These are phyloP conservation scores for Thryonomys swinderianus DNA, from an alignment of 2,113 vertebrate species.

Conservation along the genomic window DNA sequence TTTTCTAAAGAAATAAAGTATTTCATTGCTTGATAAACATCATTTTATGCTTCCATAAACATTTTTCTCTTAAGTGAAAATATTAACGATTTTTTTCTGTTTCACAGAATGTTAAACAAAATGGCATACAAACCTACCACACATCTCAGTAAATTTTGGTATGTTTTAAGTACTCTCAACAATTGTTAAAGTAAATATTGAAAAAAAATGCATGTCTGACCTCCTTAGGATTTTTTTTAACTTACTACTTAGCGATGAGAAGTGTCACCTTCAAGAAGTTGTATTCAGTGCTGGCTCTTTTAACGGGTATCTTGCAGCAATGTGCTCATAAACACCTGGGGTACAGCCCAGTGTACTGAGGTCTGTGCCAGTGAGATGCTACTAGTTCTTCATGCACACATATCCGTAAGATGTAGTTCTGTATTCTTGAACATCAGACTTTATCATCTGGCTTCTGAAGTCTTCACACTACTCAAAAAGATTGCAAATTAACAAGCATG, in stretches of 20 bases:
- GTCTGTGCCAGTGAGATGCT: not conserved
- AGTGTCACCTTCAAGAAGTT: not conserved
- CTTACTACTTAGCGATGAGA: not conserved
- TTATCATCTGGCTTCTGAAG: not conserved
- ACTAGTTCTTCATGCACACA: not conserved
- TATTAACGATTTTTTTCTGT: not conserved
- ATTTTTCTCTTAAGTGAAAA: conserved; percentile 18
- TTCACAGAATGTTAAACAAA: conserved; percentile 6
- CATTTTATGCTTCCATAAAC: conserved; percentile 3
- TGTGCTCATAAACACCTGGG: not conserved
- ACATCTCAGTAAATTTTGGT: not conserved
- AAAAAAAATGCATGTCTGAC: not conserved
- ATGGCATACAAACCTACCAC: not conserved
- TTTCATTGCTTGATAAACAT: not conserved
- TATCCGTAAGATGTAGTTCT: not conserved
- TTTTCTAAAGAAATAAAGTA: conserved; percentile 58
- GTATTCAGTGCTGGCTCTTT: not conserved
- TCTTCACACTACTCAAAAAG: not conserved
- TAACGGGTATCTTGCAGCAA: not conserved
- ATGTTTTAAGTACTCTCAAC: not conserved
- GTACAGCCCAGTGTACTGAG: not conserved
- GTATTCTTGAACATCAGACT: not conserved
- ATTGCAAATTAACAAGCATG: not conserved
- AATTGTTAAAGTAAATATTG: not conserved
- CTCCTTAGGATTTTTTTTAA: not conserved